phyloP scores from a whole-genome alignment of 1,140 invertebrate genomes.

The Pomacea maculata region DNA sequence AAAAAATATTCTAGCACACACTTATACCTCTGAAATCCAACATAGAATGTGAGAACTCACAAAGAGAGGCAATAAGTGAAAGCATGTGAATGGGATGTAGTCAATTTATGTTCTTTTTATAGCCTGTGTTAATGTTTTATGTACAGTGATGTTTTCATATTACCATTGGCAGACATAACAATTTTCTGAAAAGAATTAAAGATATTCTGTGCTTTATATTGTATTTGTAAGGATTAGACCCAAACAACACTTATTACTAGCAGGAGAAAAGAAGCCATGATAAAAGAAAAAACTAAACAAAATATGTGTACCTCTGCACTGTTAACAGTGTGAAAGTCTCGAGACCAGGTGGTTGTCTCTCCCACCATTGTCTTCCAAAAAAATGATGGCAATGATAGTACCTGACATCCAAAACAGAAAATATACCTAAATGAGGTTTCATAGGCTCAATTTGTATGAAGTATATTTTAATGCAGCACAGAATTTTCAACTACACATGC shows the following conservation, averaged over 20 bases:
- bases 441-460: too few species aligned
- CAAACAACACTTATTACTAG: neutral
- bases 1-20: neutral
- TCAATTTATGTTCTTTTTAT: too few species aligned
- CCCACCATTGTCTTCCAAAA: slow-evolving; percentile 64
- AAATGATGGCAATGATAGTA: slow-evolving; percentile 60
- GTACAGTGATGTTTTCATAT: too few species aligned
- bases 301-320: slow-evolving; percentile 52
- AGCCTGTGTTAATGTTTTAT: neutral
- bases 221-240: neutral
- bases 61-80: too few species aligned
- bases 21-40: neutral
- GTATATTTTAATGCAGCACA: too few species aligned
- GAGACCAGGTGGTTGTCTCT: slow-evolving; percentile 57
- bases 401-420: slow-evolving; percentile 38
- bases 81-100: too few species aligned
- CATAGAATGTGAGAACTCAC: neutral
- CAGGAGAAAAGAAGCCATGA: neutral
- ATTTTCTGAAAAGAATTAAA: too few species aligned
- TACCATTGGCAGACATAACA: too few species aligned
- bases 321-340: slow-evolving; percentile 62
- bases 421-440: neutral
- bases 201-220: neutral
- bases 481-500: too few species aligned
- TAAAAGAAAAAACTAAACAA: neutral